Conservation (phyloP, 2,888 invertebrate genomes). For the Nephrotoma appendiculata region DNA sequence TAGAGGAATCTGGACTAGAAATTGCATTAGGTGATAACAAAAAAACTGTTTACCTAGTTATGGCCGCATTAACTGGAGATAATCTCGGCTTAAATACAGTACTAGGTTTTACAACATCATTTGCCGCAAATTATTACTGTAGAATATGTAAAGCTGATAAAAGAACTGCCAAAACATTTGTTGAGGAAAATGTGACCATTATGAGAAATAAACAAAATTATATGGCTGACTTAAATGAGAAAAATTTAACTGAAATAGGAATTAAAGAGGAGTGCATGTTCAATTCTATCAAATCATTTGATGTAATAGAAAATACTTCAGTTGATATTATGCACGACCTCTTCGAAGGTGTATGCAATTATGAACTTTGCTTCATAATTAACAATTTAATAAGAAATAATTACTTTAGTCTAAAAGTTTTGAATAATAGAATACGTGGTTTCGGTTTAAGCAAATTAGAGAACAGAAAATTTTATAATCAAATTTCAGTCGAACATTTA, state of each 20-base stretch:
- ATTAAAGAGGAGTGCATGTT: constrained; percentile 12
- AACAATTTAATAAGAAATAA: constrained; percentile 9
- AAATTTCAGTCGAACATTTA: constrained; percentile 5
- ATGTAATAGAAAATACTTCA: constrained; percentile 11
- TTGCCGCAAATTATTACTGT: constrained; percentile 10
- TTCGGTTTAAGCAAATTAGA: constrained; percentile 2
- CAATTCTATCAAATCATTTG: constrained; percentile 11
- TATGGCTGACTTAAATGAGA: background rate
- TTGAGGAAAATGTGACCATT: constrained; percentile 4
- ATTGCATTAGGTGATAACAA: background rate
- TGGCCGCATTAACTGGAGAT: constrained; percentile 13
- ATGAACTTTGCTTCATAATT: constrained; percentile 11
- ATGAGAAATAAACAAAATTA: constrained; percentile 9
- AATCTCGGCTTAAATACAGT: constrained; percentile 14
- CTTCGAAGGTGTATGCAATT: background rate
- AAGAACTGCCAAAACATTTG: constrained; percentile 7
- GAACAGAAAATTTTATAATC: background rate
- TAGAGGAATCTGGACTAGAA: constrained; percentile 7
- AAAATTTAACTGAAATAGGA: constrained; percentile 9
- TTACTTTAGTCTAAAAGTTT: constrained; percentile 5
- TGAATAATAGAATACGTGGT: constrained; percentile 6
- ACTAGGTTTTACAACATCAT: constrained; percentile 13
- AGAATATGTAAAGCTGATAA: constrained; percentile 9
- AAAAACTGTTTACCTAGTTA: constrained; percentile 10
- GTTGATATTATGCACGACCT: constrained; percentile 16